phyloP scores from a whole-genome alignment of 2,797 vertebrate genomes.

The Antrozous pallidus region DNA sequence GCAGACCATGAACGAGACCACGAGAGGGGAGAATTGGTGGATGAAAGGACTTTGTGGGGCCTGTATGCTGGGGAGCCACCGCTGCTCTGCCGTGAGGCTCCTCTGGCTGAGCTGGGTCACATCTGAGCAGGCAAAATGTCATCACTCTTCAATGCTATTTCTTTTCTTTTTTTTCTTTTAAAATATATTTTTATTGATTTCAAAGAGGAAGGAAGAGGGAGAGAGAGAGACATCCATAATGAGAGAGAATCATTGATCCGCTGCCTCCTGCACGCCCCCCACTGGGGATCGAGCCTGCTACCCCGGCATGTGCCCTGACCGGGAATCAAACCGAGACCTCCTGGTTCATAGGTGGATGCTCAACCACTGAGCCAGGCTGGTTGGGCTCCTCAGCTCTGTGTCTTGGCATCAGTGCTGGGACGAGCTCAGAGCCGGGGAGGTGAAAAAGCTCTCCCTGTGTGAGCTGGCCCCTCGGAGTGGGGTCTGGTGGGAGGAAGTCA shows the following conservation, averaged over 20 bases:
- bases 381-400: too few relatives aligned
- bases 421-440: background rate
- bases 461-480: background rate
- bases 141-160: background rate
- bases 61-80: rapidly evolving
- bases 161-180: too few relatives aligned
- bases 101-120: background rate
- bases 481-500: background rate
- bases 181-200: too few relatives aligned
- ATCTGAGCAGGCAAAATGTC: background rate
- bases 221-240: too few relatives aligned
- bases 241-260: too few relatives aligned
- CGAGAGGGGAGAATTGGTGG: background rate
- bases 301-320: too few relatives aligned
- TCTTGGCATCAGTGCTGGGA: background rate
- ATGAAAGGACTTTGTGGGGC: background rate
- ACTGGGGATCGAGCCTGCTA: too few relatives aligned
- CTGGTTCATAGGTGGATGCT: too few relatives aligned
- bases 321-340: too few relatives aligned
- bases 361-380: too few relatives aligned
- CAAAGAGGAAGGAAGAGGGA: too few relatives aligned
- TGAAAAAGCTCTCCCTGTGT: background rate
- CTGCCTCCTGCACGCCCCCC: too few relatives aligned
- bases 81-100: background rate
- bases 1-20: background rate